These are phyloP conservation scores for Luperina nickerlii DNA, from an alignment of 2,888 invertebrate species.

Conservation along the genomic window DNA sequence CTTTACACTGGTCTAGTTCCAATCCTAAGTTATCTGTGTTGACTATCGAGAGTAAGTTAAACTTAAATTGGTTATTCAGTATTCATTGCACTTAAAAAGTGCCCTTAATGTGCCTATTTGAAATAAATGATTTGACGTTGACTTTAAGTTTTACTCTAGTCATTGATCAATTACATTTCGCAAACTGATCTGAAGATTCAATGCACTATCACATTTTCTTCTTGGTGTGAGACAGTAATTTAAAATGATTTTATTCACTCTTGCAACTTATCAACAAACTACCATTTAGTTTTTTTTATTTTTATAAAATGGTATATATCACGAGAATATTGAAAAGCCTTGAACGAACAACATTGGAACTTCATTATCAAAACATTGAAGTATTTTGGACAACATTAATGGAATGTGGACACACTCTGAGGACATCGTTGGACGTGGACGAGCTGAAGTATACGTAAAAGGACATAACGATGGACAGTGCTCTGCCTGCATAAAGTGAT, in stretches of 20 bases:
- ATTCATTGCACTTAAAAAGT: conserved; percentile 32
- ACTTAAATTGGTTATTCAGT: conserved; percentile 47
- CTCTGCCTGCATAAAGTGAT: conserved; percentile 17
- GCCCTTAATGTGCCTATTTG: too few relatives aligned
- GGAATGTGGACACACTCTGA: conserved; percentile 17
- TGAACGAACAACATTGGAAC: conserved; percentile 26
- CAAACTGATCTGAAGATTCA: conserved; percentile 19
- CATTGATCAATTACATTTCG: conserved; percentile 27
- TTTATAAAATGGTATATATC: neutral
- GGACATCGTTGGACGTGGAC: conserved; percentile 47
- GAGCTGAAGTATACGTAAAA: conserved; percentile 14
- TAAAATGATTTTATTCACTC: conserved; percentile 3
- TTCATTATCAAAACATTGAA: conserved; percentile 14
- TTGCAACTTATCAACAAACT: conserved; percentile 8
- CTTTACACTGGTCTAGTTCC: conserved; percentile 62
- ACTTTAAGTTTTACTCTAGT: conserved; percentile 9
- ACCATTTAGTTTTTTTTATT: neutral
- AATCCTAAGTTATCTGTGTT: conserved; percentile 39
- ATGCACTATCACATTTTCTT: conserved; percentile 34
- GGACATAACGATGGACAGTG: conserved; percentile 6
- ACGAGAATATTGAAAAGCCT: neutral
- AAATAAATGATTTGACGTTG: too few relatives aligned
- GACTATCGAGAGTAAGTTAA: conserved; percentile 58
- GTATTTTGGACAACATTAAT: conserved; percentile 17
- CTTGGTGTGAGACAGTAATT: conserved; percentile 11